A percentile compares a stretch with the other conserved stretches of the same genome.
phyloP scores from a whole-genome alignment of 2,113 vertebrate species.

The Eulacestoma nigropectus region DNA sequence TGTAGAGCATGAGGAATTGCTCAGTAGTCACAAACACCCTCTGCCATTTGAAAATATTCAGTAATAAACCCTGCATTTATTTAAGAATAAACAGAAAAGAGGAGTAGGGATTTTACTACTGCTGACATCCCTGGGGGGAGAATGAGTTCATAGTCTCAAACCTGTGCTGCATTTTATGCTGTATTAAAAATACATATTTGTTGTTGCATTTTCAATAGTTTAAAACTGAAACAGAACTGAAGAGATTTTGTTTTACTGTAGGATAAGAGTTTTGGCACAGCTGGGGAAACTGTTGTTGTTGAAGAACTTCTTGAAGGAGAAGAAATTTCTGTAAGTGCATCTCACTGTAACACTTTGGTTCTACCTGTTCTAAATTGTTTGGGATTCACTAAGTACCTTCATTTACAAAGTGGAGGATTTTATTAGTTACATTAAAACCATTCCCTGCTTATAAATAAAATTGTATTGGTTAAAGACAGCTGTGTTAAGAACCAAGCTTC shows the following conservation, averaged over 20 bases:
- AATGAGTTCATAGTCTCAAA: not conserved
- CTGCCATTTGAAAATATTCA: not conserved
- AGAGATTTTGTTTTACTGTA: slow-evolving; percentile 36
- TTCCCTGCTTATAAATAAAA: not conserved
- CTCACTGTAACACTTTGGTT: not conserved
- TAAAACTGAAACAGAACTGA: not conserved
- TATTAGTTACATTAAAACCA: not conserved
- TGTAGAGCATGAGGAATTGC: not conserved
- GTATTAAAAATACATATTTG: not conserved
- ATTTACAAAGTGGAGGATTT: not conserved
- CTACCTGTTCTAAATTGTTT: not conserved
- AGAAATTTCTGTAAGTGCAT: slow-evolving; percentile 90
- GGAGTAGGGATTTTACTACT: not conserved
- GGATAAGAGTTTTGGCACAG: slow-evolving; percentile 87
- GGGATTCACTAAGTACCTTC: not conserved
- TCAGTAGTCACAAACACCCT: not conserved
- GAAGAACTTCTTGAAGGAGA: slow-evolving; percentile 95
- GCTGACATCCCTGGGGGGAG: not conserved
- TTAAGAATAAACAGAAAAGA: not conserved
- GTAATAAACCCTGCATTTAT: not conserved
- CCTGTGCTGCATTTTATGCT: not conserved
- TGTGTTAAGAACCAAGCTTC: not conserved
- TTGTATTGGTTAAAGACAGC: not conserved
- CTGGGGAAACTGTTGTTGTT: slow-evolving; percentile 91
- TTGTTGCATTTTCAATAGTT: not conserved